phyloP scores from a whole-genome alignment of 2,797 vertebrate genomes.

The Manis javanica region DNA sequence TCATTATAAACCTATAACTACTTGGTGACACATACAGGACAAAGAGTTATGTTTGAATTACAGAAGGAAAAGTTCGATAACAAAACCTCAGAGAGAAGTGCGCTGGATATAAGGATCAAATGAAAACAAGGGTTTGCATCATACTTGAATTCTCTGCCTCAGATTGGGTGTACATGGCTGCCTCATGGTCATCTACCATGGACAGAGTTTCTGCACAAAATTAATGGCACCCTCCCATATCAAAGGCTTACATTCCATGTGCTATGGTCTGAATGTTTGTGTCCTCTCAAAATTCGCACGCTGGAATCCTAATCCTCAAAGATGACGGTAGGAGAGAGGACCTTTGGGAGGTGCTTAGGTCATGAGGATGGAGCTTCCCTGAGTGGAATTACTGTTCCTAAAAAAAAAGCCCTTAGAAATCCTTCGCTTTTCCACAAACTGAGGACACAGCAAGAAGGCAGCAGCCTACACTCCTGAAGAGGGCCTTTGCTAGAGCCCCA shows the following conservation, averaged over 20 bases:
- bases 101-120: neutral
- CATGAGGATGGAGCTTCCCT: neutral
- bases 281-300: neutral
- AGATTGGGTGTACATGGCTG: too few species aligned
- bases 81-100: neutral
- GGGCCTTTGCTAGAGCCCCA: neutral
- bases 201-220: neutral
- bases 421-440: too few species aligned
- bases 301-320: neutral
- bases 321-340: fast-evolving
- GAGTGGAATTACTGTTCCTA: neutral
- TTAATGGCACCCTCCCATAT: neutral
- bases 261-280: neutral
- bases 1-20: neutral
- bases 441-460: too few species aligned
- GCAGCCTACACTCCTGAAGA: neutral
- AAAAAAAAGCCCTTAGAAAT: neutral
- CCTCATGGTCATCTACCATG: neutral
- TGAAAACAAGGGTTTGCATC: neutral
- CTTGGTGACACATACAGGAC: neutral
- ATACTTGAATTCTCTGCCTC: neutral
- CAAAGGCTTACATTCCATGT: neutral
- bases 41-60: neutral
- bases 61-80: neutral
- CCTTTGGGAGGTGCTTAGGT: neutral